Percentiles rank a stretch among this genome's conserved stretches.
phyloP scores from a whole-genome alignment of 1,140 invertebrate species.

The Caerostris darwini region DNA sequence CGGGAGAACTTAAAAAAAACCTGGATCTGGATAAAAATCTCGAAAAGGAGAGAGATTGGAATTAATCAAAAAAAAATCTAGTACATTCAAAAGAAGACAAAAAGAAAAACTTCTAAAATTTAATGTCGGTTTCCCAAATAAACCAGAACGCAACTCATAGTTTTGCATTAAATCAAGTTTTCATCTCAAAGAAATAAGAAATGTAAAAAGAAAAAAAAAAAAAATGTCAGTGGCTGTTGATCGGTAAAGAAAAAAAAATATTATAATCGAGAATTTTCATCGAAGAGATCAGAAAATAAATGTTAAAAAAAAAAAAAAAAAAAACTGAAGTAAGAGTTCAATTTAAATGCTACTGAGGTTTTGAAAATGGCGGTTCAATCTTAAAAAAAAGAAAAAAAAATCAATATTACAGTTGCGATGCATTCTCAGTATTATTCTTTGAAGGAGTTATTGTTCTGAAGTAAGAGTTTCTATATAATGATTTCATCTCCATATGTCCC shows the following conservation, averaged over 20 bases:
- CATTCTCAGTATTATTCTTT: neutral
- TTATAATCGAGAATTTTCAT: constrained; percentile 14
- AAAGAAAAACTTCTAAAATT: neutral
- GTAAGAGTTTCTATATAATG: neutral
- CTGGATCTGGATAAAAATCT: neutral
- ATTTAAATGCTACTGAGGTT: too few relatives aligned
- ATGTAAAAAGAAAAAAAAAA: neutral
- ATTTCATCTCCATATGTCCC: too few relatives aligned
- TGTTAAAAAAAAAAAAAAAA: neutral
- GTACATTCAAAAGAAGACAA: neutral
- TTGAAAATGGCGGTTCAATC: too few relatives aligned
- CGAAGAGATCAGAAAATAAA: neutral
- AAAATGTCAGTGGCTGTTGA: neutral
- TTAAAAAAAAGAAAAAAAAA: neutral
- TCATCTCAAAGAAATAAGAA: neutral
- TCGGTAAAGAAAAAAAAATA: neutral
- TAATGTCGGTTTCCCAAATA: neutral
- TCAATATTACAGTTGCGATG: neutral
- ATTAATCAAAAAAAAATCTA: neutral
- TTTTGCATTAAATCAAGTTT: neutral
- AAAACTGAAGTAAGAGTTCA: neutral
- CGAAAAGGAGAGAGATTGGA: neutral
- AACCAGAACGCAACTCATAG: neutral
- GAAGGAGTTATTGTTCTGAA: neutral
- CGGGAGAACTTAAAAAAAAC: too few relatives aligned